Base-by-base conservation (phyloP, 2,888 invertebrate species). In the Plebejus anna region DNA sequence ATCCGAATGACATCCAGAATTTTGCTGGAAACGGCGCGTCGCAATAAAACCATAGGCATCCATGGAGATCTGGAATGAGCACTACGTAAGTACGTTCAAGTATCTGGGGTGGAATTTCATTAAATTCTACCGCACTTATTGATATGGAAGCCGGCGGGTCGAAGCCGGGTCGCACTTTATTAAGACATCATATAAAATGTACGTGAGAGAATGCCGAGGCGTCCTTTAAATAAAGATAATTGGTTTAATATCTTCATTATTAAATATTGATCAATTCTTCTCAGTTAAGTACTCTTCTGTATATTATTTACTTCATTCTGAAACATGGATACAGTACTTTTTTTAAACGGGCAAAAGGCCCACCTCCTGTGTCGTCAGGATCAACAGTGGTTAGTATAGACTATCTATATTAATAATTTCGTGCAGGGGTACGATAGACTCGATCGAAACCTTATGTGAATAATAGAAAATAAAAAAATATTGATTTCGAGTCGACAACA, bases 181-280 rank as follows among this genome's bases (percentile, higher is more conserved):
- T 91, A 91, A 91, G 90, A 91, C 90, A 90, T 90, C 91, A 91
- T 89, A 90, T 90, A 90, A 90, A 91, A 84, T 82, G 86, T 88
- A 90, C 91, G 90, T 90, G 91, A 89, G 87, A 85, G 90, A 90
- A 91, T 89, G 88, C 87, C 70, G 42, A 47, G 32, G 32, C 59
- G 71, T 28, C 61, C 59, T 71, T 71, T 57, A 76, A 76, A 71
- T 75, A 22, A 70, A 42, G 70, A 66, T 66, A 66, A 66, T 66
- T 32, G 32, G 66, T 36, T 32, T 32, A 32, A 76, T 36, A 32
- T 76, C n/a, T 76, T 55, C 9, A 71, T 76, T 70, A 57, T 73
- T 72, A 72, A 72, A 55, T 28, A 71, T 71, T 71, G 66, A 66
- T 55, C 13, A 1, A 13, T 51, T 13, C 13, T 51, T 51, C 11